Evolutionary conservation across 2,797 vertebrate genomes (phyloP), one percentile per base, ranked within the genome.

Genomic region (Tiaroga cobitis): DNA sequence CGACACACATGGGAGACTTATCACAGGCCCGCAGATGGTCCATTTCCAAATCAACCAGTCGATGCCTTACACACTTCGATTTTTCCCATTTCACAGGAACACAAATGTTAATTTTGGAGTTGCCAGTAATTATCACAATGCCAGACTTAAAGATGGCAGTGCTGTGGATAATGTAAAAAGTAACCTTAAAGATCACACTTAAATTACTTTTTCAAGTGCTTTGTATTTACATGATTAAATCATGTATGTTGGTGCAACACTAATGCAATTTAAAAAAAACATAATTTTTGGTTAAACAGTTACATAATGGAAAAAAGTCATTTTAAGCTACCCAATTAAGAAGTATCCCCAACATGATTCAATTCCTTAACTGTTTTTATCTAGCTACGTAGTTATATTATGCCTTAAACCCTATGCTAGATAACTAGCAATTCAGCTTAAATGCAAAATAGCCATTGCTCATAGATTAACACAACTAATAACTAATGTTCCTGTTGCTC

Each of bases 1-100:
- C 78, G 84, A 75, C 87, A 72, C 86, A 91, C 87, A 88, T 75
- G 80, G 70, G 88, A 74, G 75, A 85, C 61, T 75, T 77, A 80
- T 83, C 69, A 75, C 80, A 59, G 74, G 80, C 46, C 72, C 6
- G 34, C 85, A 78, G 74, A 86, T 59, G 85, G 81, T 78, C 65
- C 80, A 46, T 77, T 86, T 86, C 29, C 80, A 78, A 78, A 82
- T 82, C 80, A 70, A 72, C 65, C 80, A 82, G 67, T 82, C 54
- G 24, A 83, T 86, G 82, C 21, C 43, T 68, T 54, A 84, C 69
- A 67, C 56, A 78, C 67, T 59, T 56, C 51, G 34, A 72, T 82
- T 74, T 74, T 67, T 80, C 49, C 2, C n/a, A 61, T 79, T 72
- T 72, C 49, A n/a, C 7, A 1, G 73, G 26, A 85, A 85, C 67